Base-by-base conservation (phyloP, 2,113 vertebrate genomes). In the Rhagologus leucostigma region DNA sequence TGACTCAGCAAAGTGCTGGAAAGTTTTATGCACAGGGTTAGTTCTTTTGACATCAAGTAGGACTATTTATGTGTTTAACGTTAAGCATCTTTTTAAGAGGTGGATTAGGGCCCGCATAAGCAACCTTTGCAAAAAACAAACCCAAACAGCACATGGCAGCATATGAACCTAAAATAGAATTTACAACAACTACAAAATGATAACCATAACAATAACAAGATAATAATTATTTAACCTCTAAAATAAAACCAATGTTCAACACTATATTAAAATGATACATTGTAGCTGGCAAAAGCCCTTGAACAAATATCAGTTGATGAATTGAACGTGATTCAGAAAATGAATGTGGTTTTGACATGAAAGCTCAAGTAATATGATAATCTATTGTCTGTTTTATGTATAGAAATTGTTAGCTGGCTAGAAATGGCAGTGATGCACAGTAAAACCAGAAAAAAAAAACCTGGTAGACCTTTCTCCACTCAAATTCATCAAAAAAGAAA, bases 301-400 rank as follows among this genome's bases (percentile, higher is more conserved):
- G 83, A 95, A 83, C 76, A 95, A 96, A 96, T 96, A 92, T 35
- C 84, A 73, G 69, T 65, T 97, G 94, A 97, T 95, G 86, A 97
- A 96, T 95, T 95, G 92, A 96, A 96, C 2, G 3, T 84, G 86
- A 92, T 95, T 95, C 92, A 94, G 95, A 94, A 96, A 96, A 96
- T 93, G 84, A 96, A 95, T 96, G 92, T 84, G 93, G 62, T 93
- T 96, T 96, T 95, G 89, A 96, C 95, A 90, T 87, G 88, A 97
- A 96, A 92, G 92, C 92, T 93, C 76, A 73, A 93, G 69, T 89
- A 92, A 95, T 84, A 84, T 39, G 84, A 95, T 93, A 95, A 94
- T 92, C 92, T 88, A 90, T 95, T 89, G 82, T 94, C 90, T 94
- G 92, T 30, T 96, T 94, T 79, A 84, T 95, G 84, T 96, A 95